Conservation (phyloP, 1,140 invertebrate species). For the Stegodyphus dumicola region DNA sequence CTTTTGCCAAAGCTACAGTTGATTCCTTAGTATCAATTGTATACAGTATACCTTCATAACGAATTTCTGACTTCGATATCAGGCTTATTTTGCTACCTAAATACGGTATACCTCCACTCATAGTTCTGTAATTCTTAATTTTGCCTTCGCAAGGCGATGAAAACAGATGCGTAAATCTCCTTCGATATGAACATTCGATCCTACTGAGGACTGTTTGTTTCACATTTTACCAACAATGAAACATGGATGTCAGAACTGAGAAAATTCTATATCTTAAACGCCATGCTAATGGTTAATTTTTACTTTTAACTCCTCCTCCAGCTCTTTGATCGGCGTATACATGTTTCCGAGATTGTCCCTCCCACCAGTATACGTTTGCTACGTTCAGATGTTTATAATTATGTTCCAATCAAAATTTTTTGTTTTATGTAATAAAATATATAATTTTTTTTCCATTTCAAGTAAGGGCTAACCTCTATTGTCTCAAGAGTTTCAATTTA, state of each 20-base stretch:
- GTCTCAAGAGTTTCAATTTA: too few relatives aligned
- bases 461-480: too few relatives aligned
- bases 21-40: conserved; percentile 99
- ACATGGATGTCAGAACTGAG: conserved; percentile 27
- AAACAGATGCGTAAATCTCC: conserved; percentile 10
- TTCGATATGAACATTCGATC: background rate
- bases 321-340: conserved; percentile 1
- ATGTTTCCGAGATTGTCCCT: background rate
- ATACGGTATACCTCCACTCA: conserved; percentile 86
- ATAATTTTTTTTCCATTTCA: too few relatives aligned
- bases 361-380: too few relatives aligned
- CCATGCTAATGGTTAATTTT: conserved; percentile 38
- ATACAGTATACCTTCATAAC: conserved; percentile 98
- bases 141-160: conserved; percentile 9
- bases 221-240: conserved; percentile 6
- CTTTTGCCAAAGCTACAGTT: conserved; percentile 98
- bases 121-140: conserved; percentile 60
- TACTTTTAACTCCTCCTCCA: conserved; percentile 14
- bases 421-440: too few relatives aligned
- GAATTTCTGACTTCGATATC: conserved; percentile 99
- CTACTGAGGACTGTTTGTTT: background rate
- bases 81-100: conserved; percentile 99
- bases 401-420: too few relatives aligned
- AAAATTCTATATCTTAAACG: conserved; percentile 22
- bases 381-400: too few relatives aligned